These are phyloP conservation scores for Dicerorhinus sumatrensis DNA, from an alignment of 2,113 vertebrate species.

Conservation along the genomic window DNA sequence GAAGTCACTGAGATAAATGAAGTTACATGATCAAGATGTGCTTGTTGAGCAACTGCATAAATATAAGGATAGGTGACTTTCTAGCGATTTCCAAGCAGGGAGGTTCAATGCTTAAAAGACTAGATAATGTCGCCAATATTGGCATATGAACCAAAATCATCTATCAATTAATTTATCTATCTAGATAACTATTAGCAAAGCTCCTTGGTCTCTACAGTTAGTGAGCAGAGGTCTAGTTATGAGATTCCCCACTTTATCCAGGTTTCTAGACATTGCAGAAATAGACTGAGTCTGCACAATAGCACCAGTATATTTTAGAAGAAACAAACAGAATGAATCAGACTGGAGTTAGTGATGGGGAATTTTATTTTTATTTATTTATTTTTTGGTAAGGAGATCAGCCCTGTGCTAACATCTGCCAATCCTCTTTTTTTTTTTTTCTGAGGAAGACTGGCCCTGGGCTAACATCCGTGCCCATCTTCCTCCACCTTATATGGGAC, in stretches of 20 bases:
- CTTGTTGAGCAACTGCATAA: neutral
- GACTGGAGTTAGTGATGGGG: neutral
- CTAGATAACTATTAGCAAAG: neutral
- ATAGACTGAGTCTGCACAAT: neutral
- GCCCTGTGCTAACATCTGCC: no score
- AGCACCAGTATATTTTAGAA: neutral
- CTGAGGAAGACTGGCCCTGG: no score
- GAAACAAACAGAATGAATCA: neutral
- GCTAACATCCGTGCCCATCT: no score
- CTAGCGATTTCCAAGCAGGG: neutral
- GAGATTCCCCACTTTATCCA: neutral
- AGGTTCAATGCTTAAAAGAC: neutral
- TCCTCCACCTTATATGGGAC: no score
- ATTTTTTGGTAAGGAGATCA: no score
- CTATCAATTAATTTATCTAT: neutral
- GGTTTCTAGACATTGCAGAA: neutral
- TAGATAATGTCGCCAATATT: neutral
- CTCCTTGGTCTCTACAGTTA: neutral
- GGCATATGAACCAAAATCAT: neutral
- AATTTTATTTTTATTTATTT: neutral
- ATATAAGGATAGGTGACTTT: neutral
- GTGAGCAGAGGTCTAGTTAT: neutral
- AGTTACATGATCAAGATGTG: neutral
- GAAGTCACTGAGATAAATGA: neutral
- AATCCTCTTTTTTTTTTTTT: no score